Base-by-base conservation (phyloP, 2,888 invertebrate genomes). In the Scaptomyza caliginosa region DNA sequence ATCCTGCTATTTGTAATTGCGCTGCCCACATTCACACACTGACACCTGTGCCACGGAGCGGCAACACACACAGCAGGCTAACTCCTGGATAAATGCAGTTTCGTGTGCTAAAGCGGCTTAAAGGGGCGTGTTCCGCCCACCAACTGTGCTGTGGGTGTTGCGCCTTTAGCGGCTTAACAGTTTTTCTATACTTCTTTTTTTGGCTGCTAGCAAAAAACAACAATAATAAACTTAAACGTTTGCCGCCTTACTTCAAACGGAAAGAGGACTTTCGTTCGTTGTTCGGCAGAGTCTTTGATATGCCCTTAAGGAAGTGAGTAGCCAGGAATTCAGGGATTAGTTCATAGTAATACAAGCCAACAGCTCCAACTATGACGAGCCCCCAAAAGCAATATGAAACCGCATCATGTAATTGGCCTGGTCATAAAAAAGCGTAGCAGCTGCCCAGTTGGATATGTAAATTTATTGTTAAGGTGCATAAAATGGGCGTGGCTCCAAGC, bases 151-250 rank as follows among this genome's bases (percentile, higher is more conserved):
- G 59, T 79, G 72, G 86, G 84, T 63, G 86, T 83, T 83, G 84
- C 74, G 83, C 54, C 87, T 82, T 82, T 85, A 87, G 83, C 87
- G 81, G 87, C 72, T 82, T 87, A 79, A 50, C 51, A 58, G 48
- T 59, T 60, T 58, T 21, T 21, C n/a, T n/a, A n/a, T n/a, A n/a
- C n/a, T n/a, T n/a, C n/a, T 56, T 58, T 57, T 19, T 26, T 17
- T 11, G 11, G 48, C 10, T 23, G 54, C 49, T 39, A 13, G 16
- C 42, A 34, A 45, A 39, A 24, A 51, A 52, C n/a, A n/a, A n/a
- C n/a, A n/a, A n/a, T n/a, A 45, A 45, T 67, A 57, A 66, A 69
- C 71, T 64, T 69, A 77, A 65, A 67, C 49, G 54, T 59, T 34
- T 52, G 82, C 56, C 85, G 85, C 59, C 5, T 10, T 4, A 59